Evolutionary conservation across 2,113 vertebrate genomes (phyloP).

Genomic region (Sinocyclocheilus anshuiensis): DNA sequence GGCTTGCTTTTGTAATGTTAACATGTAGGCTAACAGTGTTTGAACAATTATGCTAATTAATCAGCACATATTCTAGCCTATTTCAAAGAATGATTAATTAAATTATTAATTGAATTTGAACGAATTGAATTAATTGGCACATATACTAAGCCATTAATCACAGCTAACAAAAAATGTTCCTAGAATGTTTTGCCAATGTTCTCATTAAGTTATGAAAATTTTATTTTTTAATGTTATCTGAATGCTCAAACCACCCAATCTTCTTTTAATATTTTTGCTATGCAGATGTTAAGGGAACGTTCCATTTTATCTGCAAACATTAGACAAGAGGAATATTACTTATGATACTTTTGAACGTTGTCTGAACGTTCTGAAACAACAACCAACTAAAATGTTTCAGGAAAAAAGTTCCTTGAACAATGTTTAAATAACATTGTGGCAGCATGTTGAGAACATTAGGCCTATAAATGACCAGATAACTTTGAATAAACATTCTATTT

Average conservation of each 20-base stretch:
- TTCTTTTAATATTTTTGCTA: not conserved
- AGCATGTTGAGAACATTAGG: not conserved
- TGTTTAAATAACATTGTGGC: not conserved
- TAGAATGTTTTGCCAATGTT: not conserved
- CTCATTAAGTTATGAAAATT: not conserved
- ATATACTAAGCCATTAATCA: not conserved
- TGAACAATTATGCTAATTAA: not conserved
- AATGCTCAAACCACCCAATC: not conserved
- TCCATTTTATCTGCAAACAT: not conserved
- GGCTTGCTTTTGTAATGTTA: not conserved
- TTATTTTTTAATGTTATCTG: not conserved
- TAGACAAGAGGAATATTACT: not conserved
- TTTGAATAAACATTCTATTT: not conserved
- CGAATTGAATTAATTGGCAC: not conserved
- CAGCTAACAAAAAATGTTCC: not conserved
- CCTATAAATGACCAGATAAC: not conserved
- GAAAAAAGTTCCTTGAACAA: not conserved
- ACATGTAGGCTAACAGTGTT: not conserved
- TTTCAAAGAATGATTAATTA: not conserved
- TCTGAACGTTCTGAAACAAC: not conserved
- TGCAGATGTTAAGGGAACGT: not conserved
- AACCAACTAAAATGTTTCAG: not conserved
- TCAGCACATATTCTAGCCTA: not conserved
- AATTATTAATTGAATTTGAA: not conserved
- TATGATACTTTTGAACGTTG: no score